These are phyloP conservation scores for Cranoglanis bouderius DNA, from an alignment of 2,113 vertebrate species.

Conservation along the genomic window DNA sequence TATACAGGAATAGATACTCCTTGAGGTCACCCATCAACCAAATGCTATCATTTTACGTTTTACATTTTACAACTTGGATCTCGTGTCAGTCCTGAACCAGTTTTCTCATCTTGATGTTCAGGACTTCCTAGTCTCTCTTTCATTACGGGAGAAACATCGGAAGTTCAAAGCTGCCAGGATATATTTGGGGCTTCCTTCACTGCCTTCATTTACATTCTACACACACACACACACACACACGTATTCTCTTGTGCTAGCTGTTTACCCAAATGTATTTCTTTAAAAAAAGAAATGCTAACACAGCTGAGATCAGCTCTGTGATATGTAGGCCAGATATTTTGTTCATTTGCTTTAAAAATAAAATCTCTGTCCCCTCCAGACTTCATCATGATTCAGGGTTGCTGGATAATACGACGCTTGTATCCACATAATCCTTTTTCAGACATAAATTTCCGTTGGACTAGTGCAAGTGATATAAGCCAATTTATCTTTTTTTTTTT, in stretches of 20 bases:
- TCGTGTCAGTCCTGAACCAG: neutral
- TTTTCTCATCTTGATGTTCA: neutral
- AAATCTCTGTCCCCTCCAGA: neutral
- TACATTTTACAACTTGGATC: neutral
- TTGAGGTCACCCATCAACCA: neutral
- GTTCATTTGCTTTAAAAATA: constrained; percentile 22
- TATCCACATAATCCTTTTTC: neutral
- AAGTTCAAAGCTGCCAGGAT: constrained; percentile 39
- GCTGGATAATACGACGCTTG: neutral
- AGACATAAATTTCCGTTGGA: neutral
- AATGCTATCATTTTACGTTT: neutral
- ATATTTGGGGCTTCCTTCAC: constrained; percentile 22
- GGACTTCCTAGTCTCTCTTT: neutral
- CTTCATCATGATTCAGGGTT: constrained; percentile 5
- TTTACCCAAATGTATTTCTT: constrained; percentile 27
- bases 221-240: constrained; percentile 21
- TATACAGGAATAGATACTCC: neutral
- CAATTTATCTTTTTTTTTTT: neutral
- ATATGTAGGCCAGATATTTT: constrained; percentile 30
- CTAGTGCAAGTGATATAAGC: neutral
- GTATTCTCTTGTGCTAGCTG: constrained; percentile 35
- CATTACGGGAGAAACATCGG: constrained; percentile 1
- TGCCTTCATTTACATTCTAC: constrained; percentile 45
- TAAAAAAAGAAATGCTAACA: constrained; percentile 30
- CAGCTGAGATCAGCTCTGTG: constrained; percentile 27